Conservation (phyloP, 2,888 invertebrate species). For the Agonopterix subpropinquella region DNA sequence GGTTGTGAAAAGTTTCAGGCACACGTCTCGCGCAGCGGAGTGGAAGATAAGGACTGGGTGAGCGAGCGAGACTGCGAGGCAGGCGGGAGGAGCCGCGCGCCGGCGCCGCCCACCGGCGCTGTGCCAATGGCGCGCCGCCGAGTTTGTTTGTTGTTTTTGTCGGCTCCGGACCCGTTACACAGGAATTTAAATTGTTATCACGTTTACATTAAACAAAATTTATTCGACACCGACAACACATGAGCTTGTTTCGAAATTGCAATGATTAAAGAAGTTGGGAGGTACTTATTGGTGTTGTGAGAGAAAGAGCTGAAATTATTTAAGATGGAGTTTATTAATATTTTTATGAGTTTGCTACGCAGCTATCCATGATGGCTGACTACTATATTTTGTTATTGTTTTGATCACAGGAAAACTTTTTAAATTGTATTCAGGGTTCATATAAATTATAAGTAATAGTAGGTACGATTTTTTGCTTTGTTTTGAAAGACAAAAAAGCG, state of each 20-base stretch:
- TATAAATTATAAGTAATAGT: no score
- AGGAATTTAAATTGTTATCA: conserved; percentile 77
- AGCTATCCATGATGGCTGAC: conserved; percentile 24
- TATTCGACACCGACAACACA: conserved; percentile 74
- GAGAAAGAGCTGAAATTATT: conserved; percentile 32
- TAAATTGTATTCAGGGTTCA: background rate
- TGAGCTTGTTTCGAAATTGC: conserved; percentile 75
- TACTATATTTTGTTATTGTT: conserved; percentile 7
- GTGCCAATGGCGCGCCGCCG: conserved; percentile 46
- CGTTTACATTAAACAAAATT: conserved; percentile 76
- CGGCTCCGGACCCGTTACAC: conserved; percentile 71
- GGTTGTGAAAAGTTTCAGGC: conserved; percentile 18
- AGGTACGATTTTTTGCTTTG: no score
- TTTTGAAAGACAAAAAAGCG: no score
- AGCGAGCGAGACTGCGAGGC: conserved; percentile 65
- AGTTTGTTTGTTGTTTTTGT: conserved; percentile 75
- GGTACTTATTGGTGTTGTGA: conserved; percentile 58
- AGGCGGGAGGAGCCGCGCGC: conserved; percentile 37
- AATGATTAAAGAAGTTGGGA: conserved; percentile 68
- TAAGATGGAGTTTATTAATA: conserved; percentile 32
- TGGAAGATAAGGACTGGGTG: conserved; percentile 63
- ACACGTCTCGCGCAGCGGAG: conserved; percentile 64
- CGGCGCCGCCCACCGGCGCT: conserved; percentile 35
- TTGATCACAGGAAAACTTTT: background rate
- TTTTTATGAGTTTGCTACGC: conserved; percentile 10